These are phyloP conservation scores for Pangasius sanitwongsei DNA, from an alignment of 2,797 vertebrate genomes.

Conservation along the genomic window DNA sequence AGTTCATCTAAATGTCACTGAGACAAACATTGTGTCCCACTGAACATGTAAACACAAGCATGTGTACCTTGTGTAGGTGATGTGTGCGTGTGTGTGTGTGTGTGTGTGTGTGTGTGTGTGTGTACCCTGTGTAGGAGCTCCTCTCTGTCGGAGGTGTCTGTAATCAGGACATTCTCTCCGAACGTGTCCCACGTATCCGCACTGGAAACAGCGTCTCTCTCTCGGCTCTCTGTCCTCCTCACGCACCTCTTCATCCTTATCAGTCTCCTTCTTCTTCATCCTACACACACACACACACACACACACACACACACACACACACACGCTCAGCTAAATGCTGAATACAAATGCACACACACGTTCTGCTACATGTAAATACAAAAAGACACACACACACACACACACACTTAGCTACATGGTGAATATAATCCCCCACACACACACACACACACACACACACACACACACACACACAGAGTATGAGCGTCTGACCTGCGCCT, in stretches of 20 bases:
- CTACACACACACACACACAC: slow-evolving; percentile 64
- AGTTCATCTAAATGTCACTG: background rate
- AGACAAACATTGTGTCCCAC: background rate
- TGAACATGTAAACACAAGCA: background rate
- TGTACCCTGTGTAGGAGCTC: slow-evolving; percentile 67
- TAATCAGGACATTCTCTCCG: slow-evolving; percentile 95
- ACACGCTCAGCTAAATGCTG: background rate
- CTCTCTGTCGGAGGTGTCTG: slow-evolving; percentile 89
- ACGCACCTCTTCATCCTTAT: slow-evolving; percentile 88
- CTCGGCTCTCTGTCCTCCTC: slow-evolving; percentile 92
- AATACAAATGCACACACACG: background rate
- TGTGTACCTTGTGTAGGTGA: background rate
- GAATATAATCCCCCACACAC: background rate
- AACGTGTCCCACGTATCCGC: slow-evolving; percentile 92
- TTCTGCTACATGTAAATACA: too few relatives aligned
- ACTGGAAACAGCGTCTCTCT: slow-evolving; percentile 96
- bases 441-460: background rate
- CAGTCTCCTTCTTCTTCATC: slow-evolving; percentile 96
- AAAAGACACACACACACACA: background rate
- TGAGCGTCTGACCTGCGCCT: slow-evolving; percentile 83
- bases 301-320: background rate
- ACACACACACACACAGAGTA: background rate
- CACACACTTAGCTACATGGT: background rate
- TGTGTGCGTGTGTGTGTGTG: background rate
- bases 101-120: slow-evolving; percentile 12